phyloP scores from a whole-genome alignment of 2,888 invertebrate genomes.

The Drosophila vallismaia region DNA sequence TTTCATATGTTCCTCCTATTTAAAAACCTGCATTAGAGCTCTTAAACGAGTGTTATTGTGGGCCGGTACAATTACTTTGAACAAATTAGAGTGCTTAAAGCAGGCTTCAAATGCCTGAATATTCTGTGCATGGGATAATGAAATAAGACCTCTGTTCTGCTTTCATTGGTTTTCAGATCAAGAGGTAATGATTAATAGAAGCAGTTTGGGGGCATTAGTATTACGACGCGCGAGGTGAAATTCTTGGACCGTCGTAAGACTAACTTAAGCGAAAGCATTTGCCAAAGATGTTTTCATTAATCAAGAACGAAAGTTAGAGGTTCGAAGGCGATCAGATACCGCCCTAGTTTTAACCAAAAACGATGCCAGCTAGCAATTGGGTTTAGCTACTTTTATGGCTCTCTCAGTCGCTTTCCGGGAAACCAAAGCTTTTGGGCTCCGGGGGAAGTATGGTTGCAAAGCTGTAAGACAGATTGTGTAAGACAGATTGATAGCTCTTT shows the following conservation, averaged over 20 bases:
- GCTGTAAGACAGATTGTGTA: constrained; percentile 86
- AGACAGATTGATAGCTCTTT: constrained; percentile 89
- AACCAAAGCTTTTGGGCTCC: constrained; percentile 87
- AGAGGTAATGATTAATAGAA: constrained; percentile 37
- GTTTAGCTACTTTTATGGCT: constrained; percentile 81
- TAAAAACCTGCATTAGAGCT: no score
- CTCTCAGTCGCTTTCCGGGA: constrained; percentile 85
- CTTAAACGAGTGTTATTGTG: no score
- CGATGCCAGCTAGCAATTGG: constrained; percentile 25
- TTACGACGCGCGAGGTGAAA: constrained; percentile 58
- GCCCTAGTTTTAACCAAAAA: constrained; percentile 50
- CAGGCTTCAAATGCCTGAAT: no score
- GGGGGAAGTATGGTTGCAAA: constrained; percentile 87
- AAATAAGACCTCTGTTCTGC: no score
- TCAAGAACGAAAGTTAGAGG: constrained; percentile 59
- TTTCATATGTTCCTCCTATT: no score
- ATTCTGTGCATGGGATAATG: no score
- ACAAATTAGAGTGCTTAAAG: no score
- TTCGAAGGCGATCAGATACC: constrained; percentile 70
- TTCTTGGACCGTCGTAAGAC: constrained; percentile 37
- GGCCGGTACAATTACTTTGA: no score
- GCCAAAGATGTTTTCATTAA: constrained; percentile 49
- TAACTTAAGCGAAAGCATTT: no score
- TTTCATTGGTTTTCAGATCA: no score
- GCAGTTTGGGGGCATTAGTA: constrained; percentile 55